phyloP scores from a whole-genome alignment of 2,113 vertebrate species.

The Oostethus manadensis region DNA sequence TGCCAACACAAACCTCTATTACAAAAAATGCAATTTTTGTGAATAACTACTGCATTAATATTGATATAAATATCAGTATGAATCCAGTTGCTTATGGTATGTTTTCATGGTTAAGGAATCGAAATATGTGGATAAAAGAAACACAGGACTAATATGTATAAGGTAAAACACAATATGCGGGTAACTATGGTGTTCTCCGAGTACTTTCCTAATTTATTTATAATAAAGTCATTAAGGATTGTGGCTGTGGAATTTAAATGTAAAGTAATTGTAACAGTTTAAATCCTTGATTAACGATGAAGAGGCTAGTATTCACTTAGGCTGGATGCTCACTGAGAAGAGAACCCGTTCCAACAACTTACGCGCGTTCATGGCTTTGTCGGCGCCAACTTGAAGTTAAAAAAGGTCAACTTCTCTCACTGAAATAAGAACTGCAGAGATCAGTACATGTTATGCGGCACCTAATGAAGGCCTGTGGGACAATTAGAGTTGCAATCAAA shows the following conservation, averaged over 20 bases:
- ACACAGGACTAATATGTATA: no score
- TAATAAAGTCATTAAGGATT: constrained; percentile 5
- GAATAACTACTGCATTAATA: no score
- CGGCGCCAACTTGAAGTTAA: not conserved
- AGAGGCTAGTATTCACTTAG: not conserved
- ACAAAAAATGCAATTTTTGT: no score
- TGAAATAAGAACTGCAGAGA: constrained; percentile 2
- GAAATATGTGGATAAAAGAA: no score
- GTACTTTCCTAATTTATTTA: constrained; percentile 22
- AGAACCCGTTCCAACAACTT: not conserved
- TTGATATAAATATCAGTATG: no score
- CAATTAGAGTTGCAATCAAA: constrained; percentile 29
- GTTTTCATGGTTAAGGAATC: no score
- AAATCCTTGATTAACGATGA: not conserved
- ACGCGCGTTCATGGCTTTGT: not conserved
- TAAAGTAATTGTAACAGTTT: constrained; percentile 11
- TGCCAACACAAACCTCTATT: no score
- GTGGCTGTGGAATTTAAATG: constrained; percentile 9
- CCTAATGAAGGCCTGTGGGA: not conserved
- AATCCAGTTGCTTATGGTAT: no score
- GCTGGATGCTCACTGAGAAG: not conserved
- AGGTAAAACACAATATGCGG: no score
- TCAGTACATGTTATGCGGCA: constrained; percentile 10
- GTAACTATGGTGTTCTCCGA: no score
- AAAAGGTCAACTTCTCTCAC: not conserved